Evolutionary conservation across 2,888 invertebrate species (phyloP).

Genomic region (Apocheima hispidaria): DNA sequence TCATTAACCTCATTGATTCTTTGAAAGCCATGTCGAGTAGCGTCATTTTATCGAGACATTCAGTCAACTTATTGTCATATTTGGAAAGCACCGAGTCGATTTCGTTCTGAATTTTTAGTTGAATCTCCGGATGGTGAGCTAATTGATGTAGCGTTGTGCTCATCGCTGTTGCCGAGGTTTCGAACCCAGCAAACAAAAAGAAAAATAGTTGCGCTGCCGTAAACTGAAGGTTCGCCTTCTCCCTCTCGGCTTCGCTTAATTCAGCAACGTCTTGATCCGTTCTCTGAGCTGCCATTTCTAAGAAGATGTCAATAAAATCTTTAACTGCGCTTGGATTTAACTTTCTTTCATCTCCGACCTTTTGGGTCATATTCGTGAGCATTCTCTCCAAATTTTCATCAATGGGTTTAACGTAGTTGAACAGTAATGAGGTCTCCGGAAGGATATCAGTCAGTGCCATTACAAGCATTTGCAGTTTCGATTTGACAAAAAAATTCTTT

Average conservation of each 20-base stretch:
- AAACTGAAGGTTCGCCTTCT: slow-evolving; percentile 35
- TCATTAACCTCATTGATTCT: slow-evolving; percentile 54
- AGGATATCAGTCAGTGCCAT: slow-evolving; percentile 32
- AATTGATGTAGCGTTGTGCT: slow-evolving; percentile 56
- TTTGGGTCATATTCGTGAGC: slow-evolving; percentile 33
- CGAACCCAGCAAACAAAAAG: slow-evolving; percentile 53
- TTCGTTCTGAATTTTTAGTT: slow-evolving; percentile 58
- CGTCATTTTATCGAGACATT: slow-evolving; percentile 50
- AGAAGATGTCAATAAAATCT: slow-evolving; percentile 54
- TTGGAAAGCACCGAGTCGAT: slow-evolving; percentile 52
- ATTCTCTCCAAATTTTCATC: slow-evolving; percentile 29
- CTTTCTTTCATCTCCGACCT: slow-evolving; percentile 39
- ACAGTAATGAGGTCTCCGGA: slow-evolving; percentile 16
- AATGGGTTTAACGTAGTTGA: slow-evolving; percentile 30
- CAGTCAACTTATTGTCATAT: slow-evolving; percentile 48
- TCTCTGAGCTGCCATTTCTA: slow-evolving; percentile 48
- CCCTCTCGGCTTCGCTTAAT: background rate
- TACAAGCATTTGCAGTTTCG: slow-evolving; percentile 22
- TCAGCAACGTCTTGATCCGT: background rate
- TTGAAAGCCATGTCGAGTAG: slow-evolving; percentile 51
- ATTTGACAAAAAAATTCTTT: slow-evolving; percentile 31
- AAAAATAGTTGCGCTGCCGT: slow-evolving; percentile 52
- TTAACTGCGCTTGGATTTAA: slow-evolving; percentile 49
- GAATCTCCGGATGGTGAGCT: slow-evolving; percentile 59
- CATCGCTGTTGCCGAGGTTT: slow-evolving; percentile 54